Percentiles rank a stretch among this genome's conserved stretches.
phyloP scores from a whole-genome alignment of 2,113 vertebrate species.

The Solea senegalensis region DNA sequence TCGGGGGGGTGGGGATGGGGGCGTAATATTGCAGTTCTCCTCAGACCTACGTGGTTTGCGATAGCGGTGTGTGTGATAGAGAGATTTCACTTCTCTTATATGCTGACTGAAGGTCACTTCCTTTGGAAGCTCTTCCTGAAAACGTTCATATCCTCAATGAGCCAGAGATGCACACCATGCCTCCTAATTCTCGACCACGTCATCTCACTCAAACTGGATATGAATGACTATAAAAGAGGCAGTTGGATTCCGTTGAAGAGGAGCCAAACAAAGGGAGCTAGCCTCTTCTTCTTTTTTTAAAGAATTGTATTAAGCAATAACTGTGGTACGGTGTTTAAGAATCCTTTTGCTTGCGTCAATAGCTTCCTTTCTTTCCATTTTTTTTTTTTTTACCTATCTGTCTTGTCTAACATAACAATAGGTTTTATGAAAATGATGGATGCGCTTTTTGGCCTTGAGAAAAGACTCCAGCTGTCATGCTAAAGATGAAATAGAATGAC shows the following conservation, averaged over 20 bases:
- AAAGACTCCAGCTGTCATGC: conserved; percentile 45
- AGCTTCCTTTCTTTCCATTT: not conserved
- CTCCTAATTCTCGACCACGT: conserved; percentile 4
- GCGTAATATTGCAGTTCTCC: not conserved
- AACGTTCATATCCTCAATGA: conserved; percentile 28
- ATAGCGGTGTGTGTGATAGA: not conserved
- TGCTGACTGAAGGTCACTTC: conserved; percentile 45
- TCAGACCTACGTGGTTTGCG: conserved; percentile 7
- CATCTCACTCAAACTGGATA: conserved; percentile 30
- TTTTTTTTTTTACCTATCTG: conserved; percentile 10
- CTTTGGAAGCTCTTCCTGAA: conserved; percentile 9
- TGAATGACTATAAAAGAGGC: conserved; percentile 37
- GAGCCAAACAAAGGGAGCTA: conserved; percentile 10
- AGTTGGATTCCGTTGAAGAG: conserved; percentile 8
- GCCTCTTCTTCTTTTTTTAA: not conserved
- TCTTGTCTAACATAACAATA: conserved; percentile 5
- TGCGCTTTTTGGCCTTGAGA: conserved; percentile 49
- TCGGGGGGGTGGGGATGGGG: not conserved
- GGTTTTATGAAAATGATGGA: conserved; percentile 50
- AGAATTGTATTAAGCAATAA: conserved; percentile 14
- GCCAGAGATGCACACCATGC: conserved; percentile 7
- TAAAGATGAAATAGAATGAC: conserved; percentile 60
- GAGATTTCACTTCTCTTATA: conserved; percentile 10
- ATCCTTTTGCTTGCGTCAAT: conserved; percentile 4
- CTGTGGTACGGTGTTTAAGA: conserved; percentile 6